Percentiles rank a stretch among this genome's conserved stretches.
Evolutionary conservation across 1,140 invertebrate species (phyloP).

Genomic region (Drosophila malerkotliana): DNA sequence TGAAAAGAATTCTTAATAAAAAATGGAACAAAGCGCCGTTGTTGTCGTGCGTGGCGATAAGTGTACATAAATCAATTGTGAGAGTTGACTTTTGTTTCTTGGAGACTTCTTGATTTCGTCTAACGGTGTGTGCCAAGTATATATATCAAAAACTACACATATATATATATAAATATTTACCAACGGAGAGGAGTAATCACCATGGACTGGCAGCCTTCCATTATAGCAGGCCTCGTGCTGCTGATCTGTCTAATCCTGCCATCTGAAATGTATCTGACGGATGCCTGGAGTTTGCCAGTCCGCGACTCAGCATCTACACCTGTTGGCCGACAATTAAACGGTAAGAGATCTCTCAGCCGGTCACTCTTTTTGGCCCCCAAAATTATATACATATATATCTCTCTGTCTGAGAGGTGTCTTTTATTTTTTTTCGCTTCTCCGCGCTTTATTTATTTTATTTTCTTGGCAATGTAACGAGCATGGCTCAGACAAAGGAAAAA

Average conservation of each 20-base stretch:
- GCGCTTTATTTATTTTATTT: constrained; percentile 14
- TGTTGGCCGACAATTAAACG: constrained; percentile 62
- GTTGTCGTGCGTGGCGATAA: constrained; percentile 65
- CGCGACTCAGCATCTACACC: constrained; percentile 23
- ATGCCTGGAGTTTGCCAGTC: constrained; percentile 62
- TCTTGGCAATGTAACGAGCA: constrained; percentile 23
- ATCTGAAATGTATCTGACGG: constrained; percentile 26
- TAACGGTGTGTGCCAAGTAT: constrained; percentile 43
- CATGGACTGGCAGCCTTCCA: constrained; percentile 65
- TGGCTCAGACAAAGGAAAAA: constrained; percentile 24
- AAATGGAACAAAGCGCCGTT: constrained; percentile 77
- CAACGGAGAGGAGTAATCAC: constrained; percentile 5
- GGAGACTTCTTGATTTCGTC: constrained; percentile 36
- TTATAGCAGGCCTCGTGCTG: constrained; percentile 24
- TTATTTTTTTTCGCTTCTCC: constrained; percentile 4
- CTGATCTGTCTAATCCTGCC: constrained; percentile 52
- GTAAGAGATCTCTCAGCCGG: constrained; percentile 53
- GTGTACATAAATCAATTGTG: constrained; percentile 58
- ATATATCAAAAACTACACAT: constrained; percentile 6
- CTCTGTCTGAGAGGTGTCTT: constrained; percentile 9
- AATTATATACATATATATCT: constrained; percentile 21
- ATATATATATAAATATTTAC: constrained; percentile 8
- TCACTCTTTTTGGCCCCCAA: neutral
- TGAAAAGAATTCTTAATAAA: constrained; percentile 11
- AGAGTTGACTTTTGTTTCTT: constrained; percentile 29